phyloP scores from a whole-genome alignment of 2,113 vertebrate species.

The Psettodes erumei region DNA sequence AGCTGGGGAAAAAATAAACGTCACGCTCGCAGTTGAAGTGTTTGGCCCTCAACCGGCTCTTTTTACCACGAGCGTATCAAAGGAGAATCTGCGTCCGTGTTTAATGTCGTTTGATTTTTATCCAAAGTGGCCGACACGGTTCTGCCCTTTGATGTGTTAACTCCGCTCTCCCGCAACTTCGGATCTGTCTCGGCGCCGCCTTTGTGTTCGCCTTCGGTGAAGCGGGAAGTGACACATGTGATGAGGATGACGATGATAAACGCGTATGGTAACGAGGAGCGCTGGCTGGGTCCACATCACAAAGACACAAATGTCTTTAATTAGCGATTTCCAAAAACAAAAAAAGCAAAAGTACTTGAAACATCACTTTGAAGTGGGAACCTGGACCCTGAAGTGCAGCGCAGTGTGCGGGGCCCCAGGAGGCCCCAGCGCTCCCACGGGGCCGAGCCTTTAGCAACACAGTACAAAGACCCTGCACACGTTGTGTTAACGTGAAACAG shows the following conservation, averaged over 20 bases:
- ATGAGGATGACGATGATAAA: constrained; percentile 3
- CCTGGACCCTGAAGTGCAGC: background rate
- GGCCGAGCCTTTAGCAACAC: background rate
- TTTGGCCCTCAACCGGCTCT: constrained; percentile 3
- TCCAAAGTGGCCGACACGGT: background rate
- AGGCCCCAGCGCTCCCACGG: background rate
- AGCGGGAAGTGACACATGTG: constrained; percentile 4
- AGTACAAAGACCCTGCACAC: background rate
- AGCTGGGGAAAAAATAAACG: background rate
- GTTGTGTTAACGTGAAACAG: background rate
- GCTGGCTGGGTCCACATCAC: background rate
- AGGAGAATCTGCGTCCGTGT: constrained; percentile 9
- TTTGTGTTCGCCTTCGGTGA: constrained; percentile 23
- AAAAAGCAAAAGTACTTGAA: background rate
- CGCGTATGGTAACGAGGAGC: background rate
- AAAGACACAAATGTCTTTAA: background rate
- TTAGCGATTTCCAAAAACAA: no score
- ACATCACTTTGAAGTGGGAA: constrained; percentile 26
- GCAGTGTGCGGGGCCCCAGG: background rate
- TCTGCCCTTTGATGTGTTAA: constrained; percentile 29
- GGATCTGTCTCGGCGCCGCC: background rate
- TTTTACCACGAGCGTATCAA: background rate
- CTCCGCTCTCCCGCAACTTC: background rate
- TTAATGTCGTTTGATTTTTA: constrained; percentile 21
- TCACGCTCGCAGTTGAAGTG: background rate